Evolutionary conservation across 2,888 invertebrate species (phyloP).

Genomic region (Hofmannophila pseudospretella): DNA sequence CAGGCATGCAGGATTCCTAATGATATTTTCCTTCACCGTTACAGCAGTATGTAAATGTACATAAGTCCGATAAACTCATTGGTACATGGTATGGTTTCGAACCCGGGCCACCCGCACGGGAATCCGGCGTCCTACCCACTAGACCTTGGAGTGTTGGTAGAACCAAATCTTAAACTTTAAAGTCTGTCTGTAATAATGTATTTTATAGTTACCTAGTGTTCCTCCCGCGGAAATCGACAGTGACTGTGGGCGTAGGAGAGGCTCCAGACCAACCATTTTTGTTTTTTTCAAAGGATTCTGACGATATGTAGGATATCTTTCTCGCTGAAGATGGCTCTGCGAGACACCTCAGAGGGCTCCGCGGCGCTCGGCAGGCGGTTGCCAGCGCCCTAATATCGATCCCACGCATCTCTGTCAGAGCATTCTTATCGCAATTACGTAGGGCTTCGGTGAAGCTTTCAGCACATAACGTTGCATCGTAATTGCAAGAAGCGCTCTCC

Average conservation of each 20-base stretch:
- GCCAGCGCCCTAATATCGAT: constrained; percentile 45
- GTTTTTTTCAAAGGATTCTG: constrained; percentile 58
- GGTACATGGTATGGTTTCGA: neutral
- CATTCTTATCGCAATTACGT: constrained; percentile 65
- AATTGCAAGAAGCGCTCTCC: constrained; percentile 32
- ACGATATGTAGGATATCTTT: constrained; percentile 58
- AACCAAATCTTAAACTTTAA: neutral
- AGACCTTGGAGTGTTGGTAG: neutral
- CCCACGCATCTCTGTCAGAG: constrained; percentile 51
- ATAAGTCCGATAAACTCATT: constrained; percentile 13
- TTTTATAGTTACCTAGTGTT: constrained; percentile 11
- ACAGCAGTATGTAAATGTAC: neutral
- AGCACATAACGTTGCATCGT: constrained; percentile 55
- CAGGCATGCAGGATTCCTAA: too few species aligned
- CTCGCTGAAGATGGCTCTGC: constrained; percentile 34
- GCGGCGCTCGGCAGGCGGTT: constrained; percentile 26
- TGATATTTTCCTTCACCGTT: neutral
- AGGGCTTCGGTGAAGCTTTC: constrained; percentile 60
- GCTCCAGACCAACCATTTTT: constrained; percentile 53
- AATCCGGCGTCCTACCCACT: constrained; percentile 10
- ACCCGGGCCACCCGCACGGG: neutral
- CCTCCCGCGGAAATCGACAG: constrained; percentile 39
- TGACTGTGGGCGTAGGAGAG: constrained; percentile 29
- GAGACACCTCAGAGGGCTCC: constrained; percentile 18
- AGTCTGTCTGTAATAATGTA: neutral